Evolutionary conservation across 2,797 vertebrate species (phyloP).

Genomic region (Poliocrania exsul): DNA sequence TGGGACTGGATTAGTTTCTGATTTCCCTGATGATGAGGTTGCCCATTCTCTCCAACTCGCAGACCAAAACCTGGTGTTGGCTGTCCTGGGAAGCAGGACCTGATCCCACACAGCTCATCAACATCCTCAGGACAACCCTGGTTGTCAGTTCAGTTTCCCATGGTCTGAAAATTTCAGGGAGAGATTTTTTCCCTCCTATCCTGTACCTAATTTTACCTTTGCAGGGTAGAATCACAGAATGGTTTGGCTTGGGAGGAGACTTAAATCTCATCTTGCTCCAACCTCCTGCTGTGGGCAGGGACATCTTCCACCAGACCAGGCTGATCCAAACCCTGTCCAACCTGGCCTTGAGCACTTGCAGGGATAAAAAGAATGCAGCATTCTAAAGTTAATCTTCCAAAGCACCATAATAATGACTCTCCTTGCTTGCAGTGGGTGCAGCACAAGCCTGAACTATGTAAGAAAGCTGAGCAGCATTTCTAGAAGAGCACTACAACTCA

Average conservation of each 20-base stretch:
- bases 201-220: neutral
- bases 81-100: neutral
- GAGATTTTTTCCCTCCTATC: neutral
- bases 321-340: accelerated
- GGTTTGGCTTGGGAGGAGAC: neutral
- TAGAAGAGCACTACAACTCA: neutral
- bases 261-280: neutral
- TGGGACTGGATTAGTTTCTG: neutral
- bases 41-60: neutral
- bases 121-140: neutral
- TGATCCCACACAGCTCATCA: neutral
- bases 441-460: neutral
- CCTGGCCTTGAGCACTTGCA: neutral
- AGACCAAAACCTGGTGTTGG: neutral
- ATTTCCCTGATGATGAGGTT: neutral
- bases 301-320: neutral
- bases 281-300: neutral
- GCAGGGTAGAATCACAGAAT: neutral
- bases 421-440: neutral
- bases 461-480: neutral
- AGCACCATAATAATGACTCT: neutral
- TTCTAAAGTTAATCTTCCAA: neutral
- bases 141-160: neutral
- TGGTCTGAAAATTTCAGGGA: neutral
- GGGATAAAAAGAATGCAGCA: neutral